Evolutionary conservation across 2,113 vertebrate species (phyloP).

Genomic region (Chlamydotis undulata): DNA sequence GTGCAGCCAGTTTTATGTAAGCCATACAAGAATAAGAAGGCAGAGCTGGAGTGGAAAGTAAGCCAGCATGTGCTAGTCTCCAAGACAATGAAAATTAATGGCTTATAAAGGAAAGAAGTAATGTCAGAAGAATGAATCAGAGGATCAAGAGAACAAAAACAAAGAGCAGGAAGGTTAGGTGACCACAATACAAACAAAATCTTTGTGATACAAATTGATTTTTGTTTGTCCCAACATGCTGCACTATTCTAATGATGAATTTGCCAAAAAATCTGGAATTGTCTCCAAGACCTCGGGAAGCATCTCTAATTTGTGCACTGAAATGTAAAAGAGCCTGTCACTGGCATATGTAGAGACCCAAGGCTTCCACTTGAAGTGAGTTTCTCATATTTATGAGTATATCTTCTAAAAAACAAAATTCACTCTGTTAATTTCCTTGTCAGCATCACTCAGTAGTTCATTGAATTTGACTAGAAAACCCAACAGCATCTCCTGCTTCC

Average conservation of each 20-base stretch:
- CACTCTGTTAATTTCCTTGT: neutral
- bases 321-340: neutral
- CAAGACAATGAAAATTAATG: constrained; percentile 10
- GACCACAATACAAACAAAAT: neutral
- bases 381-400: constrained; percentile 8
- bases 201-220: neutral
- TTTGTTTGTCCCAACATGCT: neutral
- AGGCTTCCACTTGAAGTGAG: neutral
- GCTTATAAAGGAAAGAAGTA: neutral
- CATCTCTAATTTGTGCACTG: constrained; percentile 14
- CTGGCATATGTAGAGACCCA: neutral
- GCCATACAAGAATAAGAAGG: neutral
- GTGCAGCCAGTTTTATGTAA: neutral
- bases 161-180: neutral
- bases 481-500: neutral
- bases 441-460: neutral
- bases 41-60: neutral
- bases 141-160: neutral
- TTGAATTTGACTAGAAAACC: neutral
- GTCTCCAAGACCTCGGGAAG: neutral
- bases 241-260: neutral
- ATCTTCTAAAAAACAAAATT: neutral
- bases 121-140: neutral
- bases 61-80: neutral
- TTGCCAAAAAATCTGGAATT: constrained; percentile 31